These are phyloP conservation scores for Frankliniella fusca DNA, from an alignment of 2,888 invertebrate species.

Conservation along the genomic window DNA sequence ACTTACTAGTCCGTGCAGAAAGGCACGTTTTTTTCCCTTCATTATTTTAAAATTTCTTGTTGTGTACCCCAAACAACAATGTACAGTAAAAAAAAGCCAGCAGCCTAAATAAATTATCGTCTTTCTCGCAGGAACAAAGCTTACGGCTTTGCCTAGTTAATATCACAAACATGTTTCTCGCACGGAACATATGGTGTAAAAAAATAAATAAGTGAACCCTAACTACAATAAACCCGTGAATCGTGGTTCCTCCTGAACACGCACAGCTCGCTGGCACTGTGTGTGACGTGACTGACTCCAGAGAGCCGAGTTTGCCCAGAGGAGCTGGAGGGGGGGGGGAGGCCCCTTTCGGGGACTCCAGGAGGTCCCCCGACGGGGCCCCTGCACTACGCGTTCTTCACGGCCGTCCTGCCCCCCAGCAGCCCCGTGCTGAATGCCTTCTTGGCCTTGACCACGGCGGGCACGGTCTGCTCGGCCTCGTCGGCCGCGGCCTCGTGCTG, in stretches of 20 bases:
- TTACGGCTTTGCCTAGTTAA: not conserved
- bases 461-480: not conserved
- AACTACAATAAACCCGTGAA: not conserved
- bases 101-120: no score
- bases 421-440: conserved; percentile 19
- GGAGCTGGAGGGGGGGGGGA: no score
- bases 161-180: not conserved
- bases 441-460: not conserved
- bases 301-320: not conserved
- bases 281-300: not conserved
- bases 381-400: not conserved
- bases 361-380: no score
- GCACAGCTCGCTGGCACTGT: not conserved
- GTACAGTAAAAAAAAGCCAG: no score
- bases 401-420: not conserved
- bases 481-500: not conserved
- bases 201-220: not conserved
- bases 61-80: no score
- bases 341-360: no score
- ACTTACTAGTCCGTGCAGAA: no score
- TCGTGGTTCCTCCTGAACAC: no score
- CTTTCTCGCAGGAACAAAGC: no score
- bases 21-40: no score
- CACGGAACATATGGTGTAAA: not conserved
- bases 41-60: no score